Evolutionary conservation across 2,113 vertebrate species (phyloP), one percentile per base, ranked within the genome.

Genomic region (Recurvirostra avosetta): DNA sequence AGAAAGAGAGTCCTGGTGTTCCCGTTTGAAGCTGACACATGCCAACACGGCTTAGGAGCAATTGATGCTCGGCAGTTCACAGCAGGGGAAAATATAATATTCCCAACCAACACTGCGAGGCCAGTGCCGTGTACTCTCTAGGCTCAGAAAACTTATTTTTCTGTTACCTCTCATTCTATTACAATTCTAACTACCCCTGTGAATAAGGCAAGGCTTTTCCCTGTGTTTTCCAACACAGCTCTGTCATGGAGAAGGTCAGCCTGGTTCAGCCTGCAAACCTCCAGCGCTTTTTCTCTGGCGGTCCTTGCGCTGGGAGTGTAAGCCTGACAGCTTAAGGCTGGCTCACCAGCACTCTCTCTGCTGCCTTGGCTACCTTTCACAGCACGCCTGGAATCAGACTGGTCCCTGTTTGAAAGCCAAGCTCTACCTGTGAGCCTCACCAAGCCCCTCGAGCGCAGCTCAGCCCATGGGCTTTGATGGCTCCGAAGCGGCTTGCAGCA

Each of bases 371-470:
- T 49, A 9, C 52, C 41, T 92, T 77, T 72, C 86, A n/a, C 43
- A 72, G 75, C 50, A 59, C 49, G 61, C 70, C 66, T 90, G 73
- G 80, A 63, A 74, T 22, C 19, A 1, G 72, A 5, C 25, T 32
- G 52, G 32, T 27, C 61, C 26, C 23, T 45, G 7, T 41, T 40
- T 13, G 38, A 75, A 77, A 90, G 52, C 70, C 88, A 58, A 41
- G 13, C 26, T 72, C 88, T 50, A 23, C 25, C 38, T 15, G 6
- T 25, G 43, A 82, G 52, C 81, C 85, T 81, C 77, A 63, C 47
- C 52, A 19, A 47, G 11, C n/a, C 34, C 53, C 12, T 18, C 0
- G 0, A 79, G 47, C 0, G 0, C 5, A 11, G 38, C 14, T 17
- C 63, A 58, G 45, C 74, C 49, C 3, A 2, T 0, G 0, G 38